phyloP scores from a whole-genome alignment of 2,888 invertebrate species.

The Leucophenga montana region DNA sequence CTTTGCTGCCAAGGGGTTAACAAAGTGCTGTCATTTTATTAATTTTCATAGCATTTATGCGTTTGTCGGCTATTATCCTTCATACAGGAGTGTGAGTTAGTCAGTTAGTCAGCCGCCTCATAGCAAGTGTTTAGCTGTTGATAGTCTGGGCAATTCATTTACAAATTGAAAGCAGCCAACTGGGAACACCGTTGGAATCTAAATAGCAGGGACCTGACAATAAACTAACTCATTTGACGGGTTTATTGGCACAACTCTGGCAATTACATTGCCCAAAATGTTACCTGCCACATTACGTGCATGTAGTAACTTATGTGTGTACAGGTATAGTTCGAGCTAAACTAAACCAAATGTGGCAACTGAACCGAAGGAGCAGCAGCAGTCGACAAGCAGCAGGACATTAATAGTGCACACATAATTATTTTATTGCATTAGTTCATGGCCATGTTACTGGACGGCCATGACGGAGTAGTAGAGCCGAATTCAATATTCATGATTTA shows the following conservation, averaged over 20 bases:
- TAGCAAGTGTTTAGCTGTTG: slow-evolving; percentile 8
- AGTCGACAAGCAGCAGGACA: background rate
- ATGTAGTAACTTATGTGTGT: too few species aligned
- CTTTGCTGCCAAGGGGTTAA: slow-evolving; percentile 16
- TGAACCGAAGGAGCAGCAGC: too few species aligned
- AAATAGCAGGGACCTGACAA: background rate
- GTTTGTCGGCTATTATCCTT: background rate
- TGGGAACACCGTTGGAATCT: too few species aligned
- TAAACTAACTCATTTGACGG: slow-evolving; percentile 25
- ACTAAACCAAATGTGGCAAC: too few species aligned
- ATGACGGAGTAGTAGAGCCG: slow-evolving; percentile 28
- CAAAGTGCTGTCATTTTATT: slow-evolving; percentile 25
- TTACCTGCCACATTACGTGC: too few species aligned
- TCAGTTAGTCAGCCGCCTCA: background rate
- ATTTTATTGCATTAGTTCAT: slow-evolving; percentile 37
- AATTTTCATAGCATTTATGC: slow-evolving; percentile 21
- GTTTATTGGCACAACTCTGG: slow-evolving; percentile 9
- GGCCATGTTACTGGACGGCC: slow-evolving; percentile 8
- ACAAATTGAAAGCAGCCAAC: slow-evolving; percentile 21
- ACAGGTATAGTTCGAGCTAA: too few species aligned
- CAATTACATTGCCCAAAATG: background rate
- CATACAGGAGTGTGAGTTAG: background rate
- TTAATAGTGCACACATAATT: slow-evolving; percentile 19
- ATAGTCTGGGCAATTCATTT: slow-evolving; percentile 22
- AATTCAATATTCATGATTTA: slow-evolving; percentile 63